Evolutionary conservation across 2,113 vertebrate genomes (phyloP), one percentile per base, ranked within the genome.

Genomic region (Nothoprocta perdicaria): DNA sequence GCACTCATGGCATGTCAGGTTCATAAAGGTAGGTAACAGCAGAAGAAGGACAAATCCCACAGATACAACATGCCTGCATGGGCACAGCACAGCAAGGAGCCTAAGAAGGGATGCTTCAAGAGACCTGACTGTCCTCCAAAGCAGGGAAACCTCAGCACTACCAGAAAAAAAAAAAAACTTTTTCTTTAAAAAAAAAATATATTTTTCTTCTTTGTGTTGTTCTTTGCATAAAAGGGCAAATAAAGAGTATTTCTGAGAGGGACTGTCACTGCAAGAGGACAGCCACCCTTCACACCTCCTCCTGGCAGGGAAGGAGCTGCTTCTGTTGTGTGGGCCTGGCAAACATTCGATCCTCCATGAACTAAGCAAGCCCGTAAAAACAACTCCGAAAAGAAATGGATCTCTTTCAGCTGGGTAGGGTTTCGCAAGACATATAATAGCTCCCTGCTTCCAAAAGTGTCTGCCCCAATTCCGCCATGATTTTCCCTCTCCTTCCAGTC

Each of bases 221-320:
- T 46, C 45, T 46, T 46, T 46, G 45, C 45, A 17, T 40, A 33
- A 41, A 48, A 27, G 38, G 8, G 9, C 52, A 29, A 18, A 14
- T 38, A 43, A 43, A 50, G 53, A 14, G 8, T 0, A 2, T 12
- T 0, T 12, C 40, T 60, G 21, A 31, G 67, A 38, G 43, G 33
- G 12, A 19, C 23, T 27, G 48, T 48, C 22, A 18, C 48, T 48
- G 48, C 21, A 10, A 0, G 0, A 5, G 29, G 24, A 53, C 50
- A 69, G 10, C 17, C 48, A 69, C 27, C n/a, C 43, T 82, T 24
- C 26, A 1, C 48, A 26, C 5, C 31, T 66, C 40, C 40, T 35
- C 7, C 0, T 15, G 10, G 2, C 75, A 21, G 27, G 46, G 23
- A 71, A 12, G 4, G 22, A 48, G 22, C 41, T 53, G 22, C 35